Conservation (phyloP, 2,797 vertebrate species). For the Acanthopagrus latus region DNA sequence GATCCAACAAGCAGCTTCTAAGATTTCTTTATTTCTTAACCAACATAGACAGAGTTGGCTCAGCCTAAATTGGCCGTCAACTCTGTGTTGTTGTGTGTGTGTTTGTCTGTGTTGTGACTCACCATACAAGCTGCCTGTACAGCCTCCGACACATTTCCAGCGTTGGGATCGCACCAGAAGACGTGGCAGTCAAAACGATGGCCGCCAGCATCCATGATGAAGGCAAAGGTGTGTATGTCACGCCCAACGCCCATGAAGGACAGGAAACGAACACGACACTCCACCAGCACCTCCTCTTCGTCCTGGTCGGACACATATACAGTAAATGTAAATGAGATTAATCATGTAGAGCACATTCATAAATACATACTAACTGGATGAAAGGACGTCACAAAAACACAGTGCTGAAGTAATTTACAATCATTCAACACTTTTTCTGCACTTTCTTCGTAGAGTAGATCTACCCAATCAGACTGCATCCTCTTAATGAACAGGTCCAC, state of each 20-base stretch:
- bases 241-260: slow-evolving; percentile 98
- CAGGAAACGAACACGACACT: slow-evolving; percentile 97
- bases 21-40: neutral
- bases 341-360: neutral
- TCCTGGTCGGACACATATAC: slow-evolving; percentile 75
- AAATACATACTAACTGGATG: no score
- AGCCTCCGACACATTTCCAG: slow-evolving; percentile 94
- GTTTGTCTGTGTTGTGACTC: slow-evolving; percentile 69
- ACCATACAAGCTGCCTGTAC: slow-evolving; percentile 99
- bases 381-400: neutral
- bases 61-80: neutral
- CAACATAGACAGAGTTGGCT: neutral
- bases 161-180: slow-evolving; percentile 98
- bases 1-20: slow-evolving; percentile 1
- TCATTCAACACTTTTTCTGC: neutral
- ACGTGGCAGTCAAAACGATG: slow-evolving; percentile 96
- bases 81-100: neutral
- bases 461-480: slow-evolving; percentile 8
- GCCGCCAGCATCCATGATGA: slow-evolving; percentile 96
- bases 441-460: neutral
- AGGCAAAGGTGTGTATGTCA: slow-evolving; percentile 94
- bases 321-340: neutral
- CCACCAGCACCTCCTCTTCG: slow-evolving; percentile 93
- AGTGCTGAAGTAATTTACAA: neutral
- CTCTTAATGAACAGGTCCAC: slow-evolving; percentile 23